A percentile compares a stretch with the other conserved stretches of the same genome.
Evolutionary conservation across 2,797 vertebrate species (phyloP).

Genomic region (Myripristis jacobus): DNA sequence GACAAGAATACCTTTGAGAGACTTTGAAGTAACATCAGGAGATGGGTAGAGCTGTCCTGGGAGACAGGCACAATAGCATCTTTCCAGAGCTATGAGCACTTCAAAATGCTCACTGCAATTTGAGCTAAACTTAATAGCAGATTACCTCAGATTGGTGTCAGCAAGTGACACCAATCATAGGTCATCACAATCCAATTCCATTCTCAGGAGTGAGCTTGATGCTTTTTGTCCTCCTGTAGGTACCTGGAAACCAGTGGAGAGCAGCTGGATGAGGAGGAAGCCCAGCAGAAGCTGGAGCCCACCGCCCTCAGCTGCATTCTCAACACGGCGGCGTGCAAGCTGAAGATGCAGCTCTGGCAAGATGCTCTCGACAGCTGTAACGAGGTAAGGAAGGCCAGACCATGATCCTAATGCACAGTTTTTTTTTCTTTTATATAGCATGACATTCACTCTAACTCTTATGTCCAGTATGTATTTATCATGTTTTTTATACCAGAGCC

Average conservation of each 20-base stretch:
- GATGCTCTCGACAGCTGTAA: conserved; percentile 92
- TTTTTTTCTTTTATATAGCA: too few relatives aligned
- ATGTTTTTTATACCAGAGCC: too few relatives aligned
- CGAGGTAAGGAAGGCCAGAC: conserved; percentile 80
- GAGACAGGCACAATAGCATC: neutral
- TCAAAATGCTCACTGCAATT: neutral
- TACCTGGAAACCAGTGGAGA: conserved; percentile 90
- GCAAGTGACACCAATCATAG: neutral
- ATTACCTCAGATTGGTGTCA: too few relatives aligned
- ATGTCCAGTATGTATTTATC: too few relatives aligned
- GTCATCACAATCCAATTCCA: neutral
- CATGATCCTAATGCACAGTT: neutral
- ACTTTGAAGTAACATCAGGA: too few relatives aligned
- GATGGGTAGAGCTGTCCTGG: too few relatives aligned
- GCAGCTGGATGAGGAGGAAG: conserved; percentile 79
- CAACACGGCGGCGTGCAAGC: conserved; percentile 93
- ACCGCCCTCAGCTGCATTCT: conserved; percentile 90
- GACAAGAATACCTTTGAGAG: too few relatives aligned
- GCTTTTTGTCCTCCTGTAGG: conserved; percentile 70
- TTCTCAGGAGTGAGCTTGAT: neutral
- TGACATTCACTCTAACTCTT: too few relatives aligned
- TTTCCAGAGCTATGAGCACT: neutral
- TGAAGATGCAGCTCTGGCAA: conserved; percentile 93
- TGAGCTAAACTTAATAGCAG: neutral
- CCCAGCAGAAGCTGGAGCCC: conserved; percentile 83